Base-by-base conservation (phyloP, 2,888 invertebrate species). In the Amblyjoppa fuscipennis region DNA sequence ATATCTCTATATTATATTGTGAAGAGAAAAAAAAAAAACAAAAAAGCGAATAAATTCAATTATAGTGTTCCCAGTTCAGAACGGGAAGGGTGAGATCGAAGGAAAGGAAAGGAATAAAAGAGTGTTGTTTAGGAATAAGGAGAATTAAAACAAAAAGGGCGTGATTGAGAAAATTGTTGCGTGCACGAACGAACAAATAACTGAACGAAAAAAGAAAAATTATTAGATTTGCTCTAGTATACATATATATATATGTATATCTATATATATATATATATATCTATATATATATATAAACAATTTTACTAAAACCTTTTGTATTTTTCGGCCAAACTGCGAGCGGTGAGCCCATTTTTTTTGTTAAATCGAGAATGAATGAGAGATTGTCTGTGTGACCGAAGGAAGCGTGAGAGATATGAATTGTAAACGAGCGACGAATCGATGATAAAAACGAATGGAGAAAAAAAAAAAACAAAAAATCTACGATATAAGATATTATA, bases 401-500 rank as follows among this genome's bases (percentile, higher is more conserved):
- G 81, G 85, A 75, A 66, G 70, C 79, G 73, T 75, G 79, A 84
- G 74, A 75, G 77, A 71, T 69, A 49, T 84, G 76, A 83, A 86
- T 81, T 85, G 82, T 77, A 59, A 80, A 64, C 56, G 70, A 75
- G 49, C 71, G 76, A 75, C 61, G 77, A 68, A 34, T 66, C 34
- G 77, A 45, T 68, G 76, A 51, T 51, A 74, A 75, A 79, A 79
- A 79, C 53, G 79, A 59, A 78, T 68, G 74, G 70, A 80, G 81
- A 84, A 66, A 49, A 53, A 66, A 49, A 53, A 41, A 74, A 53
- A 87, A 87, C 68, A 86, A 49, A 87, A 86, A 87, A 87, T 89
- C 87, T 89, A 87, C 84, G 87, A 87, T 81, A 87, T 89, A 88
- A 90, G 88, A 90, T 89, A 89, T 87, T 88, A 89, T 89, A 88